Percentiles rank a stretch among this genome's conserved stretches.
Evolutionary conservation across 2,888 invertebrate species (phyloP).

Genomic region (Melanophora roralis): DNA sequence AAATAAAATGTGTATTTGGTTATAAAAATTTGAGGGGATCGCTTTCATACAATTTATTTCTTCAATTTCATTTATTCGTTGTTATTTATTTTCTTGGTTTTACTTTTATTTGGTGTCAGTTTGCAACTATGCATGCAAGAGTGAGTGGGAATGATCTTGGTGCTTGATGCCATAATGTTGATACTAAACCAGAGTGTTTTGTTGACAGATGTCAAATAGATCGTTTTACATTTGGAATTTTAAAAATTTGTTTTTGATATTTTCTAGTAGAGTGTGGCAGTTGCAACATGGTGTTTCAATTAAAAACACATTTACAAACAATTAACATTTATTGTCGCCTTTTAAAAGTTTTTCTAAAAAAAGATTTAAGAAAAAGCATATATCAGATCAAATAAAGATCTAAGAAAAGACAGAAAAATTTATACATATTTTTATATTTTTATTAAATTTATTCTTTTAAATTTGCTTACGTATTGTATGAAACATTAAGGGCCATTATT

Average conservation of each 20-base stretch:
- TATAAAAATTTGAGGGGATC: slow-evolving; percentile 18
- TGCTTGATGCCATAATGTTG: slow-evolving; percentile 3
- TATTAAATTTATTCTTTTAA: too few relatives aligned
- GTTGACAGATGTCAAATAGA: slow-evolving; percentile 61
- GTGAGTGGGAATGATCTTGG: neutral
- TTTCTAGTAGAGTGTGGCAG: slow-evolving; percentile 48
- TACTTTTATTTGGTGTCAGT: slow-evolving; percentile 56
- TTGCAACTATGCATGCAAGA: slow-evolving; percentile 39
- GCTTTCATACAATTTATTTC: slow-evolving; percentile 16
- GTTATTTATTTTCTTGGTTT: neutral
- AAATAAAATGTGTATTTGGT: neutral
- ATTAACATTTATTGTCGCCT: slow-evolving; percentile 29
- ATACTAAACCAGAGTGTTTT: slow-evolving; percentile 55
- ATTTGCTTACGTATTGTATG: too few relatives aligned
- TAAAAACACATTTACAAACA: slow-evolving; percentile 60
- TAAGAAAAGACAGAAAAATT: too few relatives aligned
- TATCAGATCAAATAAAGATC: too few relatives aligned
- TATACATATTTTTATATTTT: too few relatives aligned
- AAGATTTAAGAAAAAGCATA: neutral
- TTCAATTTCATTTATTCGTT: slow-evolving; percentile 27
- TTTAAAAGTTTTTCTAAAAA: neutral
- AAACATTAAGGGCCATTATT: too few relatives aligned
- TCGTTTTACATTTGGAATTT: slow-evolving; percentile 30
- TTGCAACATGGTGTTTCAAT: slow-evolving; percentile 60
- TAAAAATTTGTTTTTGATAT: slow-evolving; percentile 42